Percentiles rank a stretch among this genome's conserved stretches.
Conservation (phyloP, 2,888 invertebrate genomes). For the Lepidonotus clava region DNA sequence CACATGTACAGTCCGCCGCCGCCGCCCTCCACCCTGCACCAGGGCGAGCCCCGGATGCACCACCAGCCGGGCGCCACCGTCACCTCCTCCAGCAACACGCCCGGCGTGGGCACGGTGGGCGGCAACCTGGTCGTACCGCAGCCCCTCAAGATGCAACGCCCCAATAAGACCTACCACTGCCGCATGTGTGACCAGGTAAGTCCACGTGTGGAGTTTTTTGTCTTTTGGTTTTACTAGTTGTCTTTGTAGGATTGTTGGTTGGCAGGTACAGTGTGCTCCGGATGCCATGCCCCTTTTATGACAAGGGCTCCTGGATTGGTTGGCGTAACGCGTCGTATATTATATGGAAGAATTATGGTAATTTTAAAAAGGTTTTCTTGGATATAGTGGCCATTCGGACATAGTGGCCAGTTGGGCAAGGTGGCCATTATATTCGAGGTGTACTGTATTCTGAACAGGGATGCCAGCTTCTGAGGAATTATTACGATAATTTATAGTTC, state of each 20-base stretch:
- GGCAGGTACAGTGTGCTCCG: background rate
- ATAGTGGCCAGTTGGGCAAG: too few relatives aligned
- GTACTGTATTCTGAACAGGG: too few relatives aligned
- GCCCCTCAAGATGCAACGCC: slow-evolving; percentile 55
- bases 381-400: too few relatives aligned
- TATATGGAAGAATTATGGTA: too few relatives aligned
- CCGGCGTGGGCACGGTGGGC: background rate
- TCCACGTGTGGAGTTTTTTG: background rate
- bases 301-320: too few relatives aligned
- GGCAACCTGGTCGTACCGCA: slow-evolving; percentile 53
- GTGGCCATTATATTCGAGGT: too few relatives aligned
- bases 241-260: background rate
- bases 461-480: too few relatives aligned
- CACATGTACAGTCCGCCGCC: slow-evolving; percentile 48
- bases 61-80: background rate
- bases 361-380: too few relatives aligned
- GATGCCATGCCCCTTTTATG: background rate
- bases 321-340: too few relatives aligned
- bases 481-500: too few relatives aligned
- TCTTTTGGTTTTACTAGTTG: background rate
- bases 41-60: slow-evolving; percentile 35
- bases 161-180: slow-evolving; percentile 65
- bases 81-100: background rate
- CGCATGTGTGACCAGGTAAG: slow-evolving; percentile 66
- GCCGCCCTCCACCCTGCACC: slow-evolving; percentile 36